Evolutionary conservation across 2,797 vertebrate genomes (phyloP).

Genomic region (Tiaroga cobitis): DNA sequence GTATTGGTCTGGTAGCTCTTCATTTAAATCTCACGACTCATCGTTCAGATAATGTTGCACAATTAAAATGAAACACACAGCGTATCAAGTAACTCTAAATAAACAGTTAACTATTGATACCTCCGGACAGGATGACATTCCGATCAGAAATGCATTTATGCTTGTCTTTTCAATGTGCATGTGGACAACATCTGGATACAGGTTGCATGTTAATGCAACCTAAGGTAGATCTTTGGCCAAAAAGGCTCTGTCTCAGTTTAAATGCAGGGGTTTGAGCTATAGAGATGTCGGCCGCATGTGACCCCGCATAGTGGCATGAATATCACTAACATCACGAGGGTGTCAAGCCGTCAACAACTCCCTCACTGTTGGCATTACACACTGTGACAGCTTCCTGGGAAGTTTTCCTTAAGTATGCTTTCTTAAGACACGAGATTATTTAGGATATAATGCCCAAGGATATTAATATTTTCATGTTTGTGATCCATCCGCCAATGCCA

Average conservation of each 20-base stretch:
- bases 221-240: neutral
- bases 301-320: slow-evolving; percentile 45
- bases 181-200: neutral
- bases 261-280: slow-evolving; percentile 33
- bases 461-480: neutral
- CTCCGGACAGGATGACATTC: neutral
- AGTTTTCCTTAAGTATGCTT: too few relatives aligned
- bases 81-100: neutral
- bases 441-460: neutral
- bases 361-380: slow-evolving; percentile 41
- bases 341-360: slow-evolving; percentile 42
- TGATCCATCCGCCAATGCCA: neutral
- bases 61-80: neutral
- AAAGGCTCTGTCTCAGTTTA: neutral
- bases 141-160: neutral
- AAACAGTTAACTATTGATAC: neutral
- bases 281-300: slow-evolving; percentile 42
- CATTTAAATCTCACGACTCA: neutral
- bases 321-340: slow-evolving; percentile 53
- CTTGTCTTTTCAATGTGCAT: neutral
- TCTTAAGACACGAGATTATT: neutral
- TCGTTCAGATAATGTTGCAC: neutral
- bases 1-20: neutral
- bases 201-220: too few relatives aligned
- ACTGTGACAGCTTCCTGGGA: slow-evolving; percentile 47